Evolutionary conservation across 1,140 invertebrate genomes (phyloP).

Genomic region (Zaprionus kolodkinae): DNA sequence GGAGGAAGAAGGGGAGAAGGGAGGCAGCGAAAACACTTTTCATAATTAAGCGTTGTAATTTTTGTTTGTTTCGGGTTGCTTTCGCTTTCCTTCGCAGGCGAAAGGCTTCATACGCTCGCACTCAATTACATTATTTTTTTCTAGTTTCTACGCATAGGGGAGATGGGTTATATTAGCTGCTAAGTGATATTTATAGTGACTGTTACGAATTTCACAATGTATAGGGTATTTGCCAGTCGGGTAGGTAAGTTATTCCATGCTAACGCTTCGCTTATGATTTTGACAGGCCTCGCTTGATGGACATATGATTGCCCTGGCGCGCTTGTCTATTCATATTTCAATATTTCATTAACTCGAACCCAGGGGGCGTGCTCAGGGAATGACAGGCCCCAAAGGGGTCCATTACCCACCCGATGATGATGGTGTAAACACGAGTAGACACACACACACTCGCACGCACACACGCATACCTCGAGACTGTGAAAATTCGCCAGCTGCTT

Average conservation of each 20-base stretch:
- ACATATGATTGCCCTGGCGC: slow-evolving; percentile 61
- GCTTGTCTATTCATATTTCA: slow-evolving; percentile 61
- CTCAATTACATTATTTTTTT: slow-evolving; percentile 42
- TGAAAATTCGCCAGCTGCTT: slow-evolving; percentile 24
- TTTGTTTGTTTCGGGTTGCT: slow-evolving; percentile 62
- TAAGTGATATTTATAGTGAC: background rate
- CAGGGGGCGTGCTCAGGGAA: slow-evolving; percentile 24
- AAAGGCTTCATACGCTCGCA: slow-evolving; percentile 43
- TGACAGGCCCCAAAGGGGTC: slow-evolving; percentile 13
- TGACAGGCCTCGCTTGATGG: slow-evolving; percentile 49
- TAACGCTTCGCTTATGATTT: slow-evolving; percentile 20
- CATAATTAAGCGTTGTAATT: slow-evolving; percentile 80
- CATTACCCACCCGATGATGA: slow-evolving; percentile 11
- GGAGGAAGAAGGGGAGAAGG: too few species aligned
- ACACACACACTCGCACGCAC: slow-evolving; percentile 21
- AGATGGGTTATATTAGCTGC: background rate
- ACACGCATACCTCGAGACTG: slow-evolving; percentile 14
- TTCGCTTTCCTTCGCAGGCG: slow-evolving; percentile 11
- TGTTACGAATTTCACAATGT: background rate
- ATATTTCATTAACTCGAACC: slow-evolving; percentile 53
- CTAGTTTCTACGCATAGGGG: background rate
- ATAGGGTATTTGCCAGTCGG: slow-evolving; percentile 9
- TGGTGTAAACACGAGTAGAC: slow-evolving; percentile 36
- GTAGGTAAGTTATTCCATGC: too few species aligned
- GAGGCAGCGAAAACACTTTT: slow-evolving; percentile 66